Conservation (phyloP, 2,113 vertebrate genomes). For the Drymodes brunneopygia region DNA sequence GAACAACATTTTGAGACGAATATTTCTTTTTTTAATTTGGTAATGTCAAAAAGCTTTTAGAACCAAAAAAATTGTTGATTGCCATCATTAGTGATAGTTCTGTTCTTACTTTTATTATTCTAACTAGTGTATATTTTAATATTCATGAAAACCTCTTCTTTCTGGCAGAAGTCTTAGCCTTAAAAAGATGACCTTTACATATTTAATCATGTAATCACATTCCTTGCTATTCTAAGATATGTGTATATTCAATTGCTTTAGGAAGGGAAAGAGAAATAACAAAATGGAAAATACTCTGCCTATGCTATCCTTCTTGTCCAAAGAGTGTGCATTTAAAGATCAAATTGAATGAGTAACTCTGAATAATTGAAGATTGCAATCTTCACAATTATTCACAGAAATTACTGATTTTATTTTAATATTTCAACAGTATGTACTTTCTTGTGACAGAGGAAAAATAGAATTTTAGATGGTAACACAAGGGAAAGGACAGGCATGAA, state of each 20-base stretch:
- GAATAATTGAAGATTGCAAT: not conserved
- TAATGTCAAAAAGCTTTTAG: not conserved
- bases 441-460: not conserved
- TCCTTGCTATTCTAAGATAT: not conserved
- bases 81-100: not conserved
- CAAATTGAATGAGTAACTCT: not conserved
- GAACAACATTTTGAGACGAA: not conserved
- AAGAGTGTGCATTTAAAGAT: not conserved
- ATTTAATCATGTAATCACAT: constrained; percentile 4
- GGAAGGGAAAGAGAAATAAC: not conserved
- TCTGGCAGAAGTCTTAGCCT: not conserved
- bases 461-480: not conserved
- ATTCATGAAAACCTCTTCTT: not conserved
- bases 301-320: not conserved
- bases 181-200: not conserved
- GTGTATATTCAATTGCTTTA: not conserved
- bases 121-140: not conserved
- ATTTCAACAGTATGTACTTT: not conserved
- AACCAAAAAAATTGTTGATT: not conserved
- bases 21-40: accelerated
- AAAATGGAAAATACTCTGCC: not conserved
- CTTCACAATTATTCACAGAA: not conserved
- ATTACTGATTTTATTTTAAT: not conserved
- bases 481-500: not conserved
- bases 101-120: not conserved